A percentile compares a stretch with the other conserved stretches of the same genome.
These are phyloP conservation scores for Megalonaias nervosa DNA, from an alignment of 1,140 invertebrate genomes.

Conservation along the genomic window DNA sequence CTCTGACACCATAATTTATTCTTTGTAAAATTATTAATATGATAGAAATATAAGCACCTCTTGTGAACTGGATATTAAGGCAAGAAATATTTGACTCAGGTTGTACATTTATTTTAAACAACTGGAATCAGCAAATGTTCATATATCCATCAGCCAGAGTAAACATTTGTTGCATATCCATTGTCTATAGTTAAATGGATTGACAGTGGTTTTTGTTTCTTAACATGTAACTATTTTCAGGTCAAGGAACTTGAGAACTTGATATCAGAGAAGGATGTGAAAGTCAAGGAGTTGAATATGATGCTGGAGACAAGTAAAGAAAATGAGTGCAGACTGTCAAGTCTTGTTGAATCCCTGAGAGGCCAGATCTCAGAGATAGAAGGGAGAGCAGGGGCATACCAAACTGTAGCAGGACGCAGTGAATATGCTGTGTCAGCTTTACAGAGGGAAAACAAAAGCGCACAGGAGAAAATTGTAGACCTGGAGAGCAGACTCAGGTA, in stretches of 20 bases:
- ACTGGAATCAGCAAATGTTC: no score
- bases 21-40: no score
- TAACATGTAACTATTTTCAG: constrained; percentile 34
- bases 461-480: constrained; percentile 64
- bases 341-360: constrained; percentile 57
- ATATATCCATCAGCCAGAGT: no score
- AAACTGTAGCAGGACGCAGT: constrained; percentile 62
- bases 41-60: no score
- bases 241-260: constrained; percentile 57
- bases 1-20: no score
- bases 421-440: constrained; percentile 65
- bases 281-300: constrained; percentile 61
- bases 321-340: constrained; percentile 57
- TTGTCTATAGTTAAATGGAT: no score
- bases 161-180: no score
- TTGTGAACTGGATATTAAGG: no score
- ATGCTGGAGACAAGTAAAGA: constrained; percentile 60
- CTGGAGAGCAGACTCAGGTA: constrained; percentile 67
- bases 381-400: constrained; percentile 54
- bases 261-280: constrained; percentile 65
- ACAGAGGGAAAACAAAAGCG: constrained; percentile 63
- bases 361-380: constrained; percentile 63
- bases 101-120: no score
- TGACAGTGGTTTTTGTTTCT: no score
- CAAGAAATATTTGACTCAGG: no score